Base-by-base conservation (phyloP, 2,888 invertebrate species). In the Girardia tigrina region DNA sequence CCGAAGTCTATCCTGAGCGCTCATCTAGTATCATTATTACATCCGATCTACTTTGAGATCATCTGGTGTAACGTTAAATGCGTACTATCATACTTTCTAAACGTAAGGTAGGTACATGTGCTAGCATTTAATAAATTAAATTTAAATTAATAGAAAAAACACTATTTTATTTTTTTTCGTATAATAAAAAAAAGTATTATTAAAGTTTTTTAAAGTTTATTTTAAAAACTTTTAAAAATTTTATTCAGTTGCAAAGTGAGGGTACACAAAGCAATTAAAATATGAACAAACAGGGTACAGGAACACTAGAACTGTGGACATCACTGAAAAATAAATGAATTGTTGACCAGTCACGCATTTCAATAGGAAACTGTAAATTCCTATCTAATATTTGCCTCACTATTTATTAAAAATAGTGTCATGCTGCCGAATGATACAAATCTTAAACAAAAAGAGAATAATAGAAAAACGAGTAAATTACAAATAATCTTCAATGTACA, bases 251-350 rank as follows among this genome's bases (percentile, higher is more conserved):
- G 56, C n/a, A 56, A 56, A 4, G 56, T 56, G 56, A 56, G 23
- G 56, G 56, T 56, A 56, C 56, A 56, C 56, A 56, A 56, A 56
- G 56, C n/a, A n/a, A 56, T 56, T 56, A 56, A 56, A 56, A 56
- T 56, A n/a, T 56, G 56, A 56, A 56, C 56, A 56, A 56, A 56
- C 4, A n/a, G 56, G 56, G 56, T 56, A 56, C 23, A 4, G 56
- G n/a, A 56, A 56, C 4, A 56, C 56, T 56, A 56, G 56, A 56
- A 12, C 4, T 56, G 6, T 23, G 56, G n/a, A 56, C n/a, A 56
- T 56, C 8, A 16, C 23, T 23, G 56, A 56, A 4, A 8, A 56
- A 56, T 20, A 56, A 56, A 12, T 12, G 23, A 12, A 56, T 20
- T 56, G 56, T 20, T 20, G 23, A 56, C n/a, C 4, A 6, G 4